Percentiles rank a stretch among this genome's conserved stretches.
phyloP scores from a whole-genome alignment of 2,113 vertebrate genomes.

The Melanostigma gelatinosum region DNA sequence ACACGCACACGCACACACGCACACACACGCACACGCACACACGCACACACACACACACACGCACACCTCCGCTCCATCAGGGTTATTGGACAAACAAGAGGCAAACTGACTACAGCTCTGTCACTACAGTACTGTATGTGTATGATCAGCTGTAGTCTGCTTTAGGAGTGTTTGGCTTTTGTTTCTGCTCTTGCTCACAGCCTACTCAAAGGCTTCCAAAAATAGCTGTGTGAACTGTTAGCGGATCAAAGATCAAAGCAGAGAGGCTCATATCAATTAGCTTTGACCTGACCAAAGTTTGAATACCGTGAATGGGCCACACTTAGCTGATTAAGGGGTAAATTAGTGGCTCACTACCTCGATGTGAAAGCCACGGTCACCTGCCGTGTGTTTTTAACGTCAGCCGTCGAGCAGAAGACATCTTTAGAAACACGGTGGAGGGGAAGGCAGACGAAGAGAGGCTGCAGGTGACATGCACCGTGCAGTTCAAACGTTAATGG shows the following conservation, averaged over 20 bases:
- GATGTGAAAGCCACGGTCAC: background rate
- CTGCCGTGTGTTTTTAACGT: background rate
- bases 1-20: conserved; percentile 2
- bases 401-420: background rate
- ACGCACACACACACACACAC: background rate
- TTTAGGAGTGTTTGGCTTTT: conserved; percentile 44
- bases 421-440: background rate
- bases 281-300: conserved; percentile 28
- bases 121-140: conserved; percentile 15
- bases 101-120: background rate
- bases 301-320: background rate
- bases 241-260: conserved; percentile 8
- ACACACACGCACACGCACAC: background rate
- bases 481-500: conserved; percentile 70
- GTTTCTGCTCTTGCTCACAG: conserved; percentile 42
- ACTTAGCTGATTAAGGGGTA: background rate
- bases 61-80: background rate
- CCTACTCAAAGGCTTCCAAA: conserved; percentile 53
- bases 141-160: conserved; percentile 49
- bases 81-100: conserved; percentile 32
- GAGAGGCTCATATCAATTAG: conserved; percentile 10
- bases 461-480: conserved; percentile 60
- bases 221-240: conserved; percentile 53
- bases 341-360: background rate
- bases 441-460: conserved; percentile 19